Conservation (phyloP, 2,113 vertebrate species). For the Platichthys stellatus region DNA sequence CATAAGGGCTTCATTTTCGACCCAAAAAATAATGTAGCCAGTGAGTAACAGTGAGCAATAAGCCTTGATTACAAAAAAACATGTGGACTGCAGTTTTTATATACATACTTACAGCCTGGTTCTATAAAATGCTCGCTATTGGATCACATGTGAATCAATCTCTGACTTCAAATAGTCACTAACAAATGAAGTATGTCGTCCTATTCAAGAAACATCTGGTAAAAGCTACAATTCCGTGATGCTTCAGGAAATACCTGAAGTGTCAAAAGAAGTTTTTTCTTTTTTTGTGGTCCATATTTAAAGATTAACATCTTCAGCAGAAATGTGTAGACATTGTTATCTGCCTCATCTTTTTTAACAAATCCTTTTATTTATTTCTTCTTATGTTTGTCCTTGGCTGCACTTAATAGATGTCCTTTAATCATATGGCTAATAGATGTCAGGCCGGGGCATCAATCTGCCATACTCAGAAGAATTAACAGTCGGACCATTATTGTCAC, state of each 20-base stretch:
- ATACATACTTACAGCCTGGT: not conserved
- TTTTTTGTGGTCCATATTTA: too few relatives aligned
- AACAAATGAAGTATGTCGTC: not conserved
- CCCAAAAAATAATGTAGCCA: too few relatives aligned
- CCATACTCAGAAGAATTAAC: constrained; percentile 32
- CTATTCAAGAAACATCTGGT: not conserved
- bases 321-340: not conserved
- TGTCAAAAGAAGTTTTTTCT: too few relatives aligned
- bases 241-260: too few relatives aligned
- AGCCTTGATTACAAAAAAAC: not conserved
- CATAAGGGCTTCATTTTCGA: too few relatives aligned
- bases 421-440: constrained; percentile 40
- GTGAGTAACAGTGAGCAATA: not conserved
- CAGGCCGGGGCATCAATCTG: constrained; percentile 50
- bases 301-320: not conserved
- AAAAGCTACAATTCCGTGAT: too few relatives aligned
- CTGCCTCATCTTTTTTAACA: not conserved
- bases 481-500: constrained; percentile 29
- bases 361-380: not conserved
- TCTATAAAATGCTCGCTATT: not conserved
- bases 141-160: not conserved
- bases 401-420: constrained; percentile 3
- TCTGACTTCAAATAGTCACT: not conserved
- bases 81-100: not conserved
- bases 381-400: constrained; percentile 37